Evolutionary conservation across 2,888 invertebrate genomes (phyloP), one percentile per base, ranked within the genome.

Genomic region (Leptura quadrifasciata): DNA sequence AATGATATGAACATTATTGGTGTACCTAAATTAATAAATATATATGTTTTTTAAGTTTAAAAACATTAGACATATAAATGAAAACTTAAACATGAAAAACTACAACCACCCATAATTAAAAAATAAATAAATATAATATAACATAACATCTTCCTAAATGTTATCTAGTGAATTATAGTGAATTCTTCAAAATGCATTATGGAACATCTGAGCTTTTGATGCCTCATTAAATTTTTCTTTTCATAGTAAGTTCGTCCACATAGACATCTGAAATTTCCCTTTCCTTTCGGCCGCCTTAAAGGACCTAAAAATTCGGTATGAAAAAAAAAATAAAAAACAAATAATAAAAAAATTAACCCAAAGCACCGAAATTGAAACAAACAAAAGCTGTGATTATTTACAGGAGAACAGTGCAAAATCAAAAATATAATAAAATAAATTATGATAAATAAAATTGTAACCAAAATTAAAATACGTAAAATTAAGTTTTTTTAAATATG

Each of bases 161-260:
- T 47, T 54, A 21, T 17, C 20, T 61, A 71, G 18, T 69, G 58
- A 39, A 69, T 69, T 21, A 71, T 71, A 0, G 71, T 71, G 21
- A 52, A 71, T 12, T 71, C 71, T 9, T 71, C 71, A n/a, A 71
- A 71, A 9, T 61, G 71, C 4, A 71, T 27, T 17, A 71, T 57
- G 75, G 2, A n/a, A 5, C 84, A 84, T 65, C 82, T 83, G 17
- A 83, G 75, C 75, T 82, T 81, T 64, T 80, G 84, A 69, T 85
- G 85, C 18, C 84, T 76, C 67, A 83, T 79, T 35, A 85, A 76
- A 64, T 84, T 83, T 75, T 83, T 84, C 75, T 81, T 84, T 72
- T 84, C 83, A 76, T 84, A 84, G 70, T 85, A 85, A 10, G 75
- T 84, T 60, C 82, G 79, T 24, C 83, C 83, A 71, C 85, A 85